Conservation (phyloP, 2,888 invertebrate genomes). For the Synanthedon vespiformis region DNA sequence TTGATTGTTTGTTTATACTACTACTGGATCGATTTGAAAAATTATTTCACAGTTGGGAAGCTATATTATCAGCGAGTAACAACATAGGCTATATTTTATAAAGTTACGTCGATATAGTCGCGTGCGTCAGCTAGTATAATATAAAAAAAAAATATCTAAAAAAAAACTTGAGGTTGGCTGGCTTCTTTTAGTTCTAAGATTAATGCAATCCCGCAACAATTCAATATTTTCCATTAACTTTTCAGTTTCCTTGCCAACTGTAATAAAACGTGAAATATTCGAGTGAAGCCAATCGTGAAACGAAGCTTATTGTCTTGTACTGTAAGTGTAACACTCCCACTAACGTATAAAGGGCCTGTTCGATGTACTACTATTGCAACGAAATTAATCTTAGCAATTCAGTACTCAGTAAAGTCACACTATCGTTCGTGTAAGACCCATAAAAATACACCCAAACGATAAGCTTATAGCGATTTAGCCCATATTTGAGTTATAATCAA, state of each 20-base stretch:
- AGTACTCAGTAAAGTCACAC: constrained; percentile 44
- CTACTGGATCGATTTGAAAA: too few relatives aligned
- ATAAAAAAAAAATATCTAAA: too few relatives aligned
- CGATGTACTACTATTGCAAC: constrained; percentile 15
- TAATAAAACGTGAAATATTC: not conserved
- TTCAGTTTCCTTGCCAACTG: not conserved
- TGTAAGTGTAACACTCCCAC: not conserved
- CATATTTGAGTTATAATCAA: too few relatives aligned
- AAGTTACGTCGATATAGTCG: too few relatives aligned
- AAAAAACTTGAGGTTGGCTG: too few relatives aligned
- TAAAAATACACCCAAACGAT: constrained; percentile 10
- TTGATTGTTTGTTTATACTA: too few relatives aligned
- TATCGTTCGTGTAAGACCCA: constrained; percentile 44
- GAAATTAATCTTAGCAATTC: constrained; percentile 47
- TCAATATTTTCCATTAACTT: not conserved
- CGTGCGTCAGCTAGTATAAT: too few relatives aligned
- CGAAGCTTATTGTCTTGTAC: not conserved
- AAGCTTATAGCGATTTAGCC: not conserved
- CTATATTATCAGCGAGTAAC: too few relatives aligned
- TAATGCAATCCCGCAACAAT: not conserved
- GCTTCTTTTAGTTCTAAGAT: too few relatives aligned
- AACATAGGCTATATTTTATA: too few relatives aligned
- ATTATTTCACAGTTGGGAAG: too few relatives aligned
- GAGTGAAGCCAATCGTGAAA: not conserved
- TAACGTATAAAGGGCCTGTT: not conserved